phyloP scores from a whole-genome alignment of 2,888 invertebrate species.

The Dioctria linearis region DNA sequence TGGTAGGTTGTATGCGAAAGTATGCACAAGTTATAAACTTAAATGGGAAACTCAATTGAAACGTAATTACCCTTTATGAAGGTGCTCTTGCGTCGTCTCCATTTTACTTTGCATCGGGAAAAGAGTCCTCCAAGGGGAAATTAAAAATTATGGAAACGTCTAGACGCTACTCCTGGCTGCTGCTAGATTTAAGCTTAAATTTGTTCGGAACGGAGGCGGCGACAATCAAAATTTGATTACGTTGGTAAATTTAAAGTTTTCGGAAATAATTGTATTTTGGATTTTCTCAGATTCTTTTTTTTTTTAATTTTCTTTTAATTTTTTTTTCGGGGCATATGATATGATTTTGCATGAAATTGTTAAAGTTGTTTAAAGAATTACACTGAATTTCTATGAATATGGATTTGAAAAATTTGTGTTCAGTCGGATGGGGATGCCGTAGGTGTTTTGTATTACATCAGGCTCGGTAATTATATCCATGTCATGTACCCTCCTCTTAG shows the following conservation, averaged over 20 bases:
- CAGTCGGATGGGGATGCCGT: too few species aligned
- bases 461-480: too few species aligned
- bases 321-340: too few species aligned
- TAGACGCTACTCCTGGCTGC: not conserved
- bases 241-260: slow-evolving; percentile 33
- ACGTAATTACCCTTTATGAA: slow-evolving; percentile 24
- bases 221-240: slow-evolving; percentile 37
- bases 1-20: not conserved
- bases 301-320: too few species aligned
- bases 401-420: too few species aligned
- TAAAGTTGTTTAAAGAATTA: too few species aligned
- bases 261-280: slow-evolving; percentile 3
- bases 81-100: slow-evolving; percentile 13
- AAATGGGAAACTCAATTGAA: slow-evolving; percentile 32
- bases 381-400: too few species aligned
- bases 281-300: not conserved
- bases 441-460: too few species aligned
- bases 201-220: slow-evolving; percentile 30
- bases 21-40: slow-evolving; percentile 13
- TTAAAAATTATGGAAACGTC: slow-evolving; percentile 37
- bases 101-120: slow-evolving; percentile 10
- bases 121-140: slow-evolving; percentile 21
- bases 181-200: not conserved
- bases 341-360: too few species aligned
- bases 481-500: too few species aligned